phyloP scores from a whole-genome alignment of 2,113 vertebrate species.

The Toxostoma redivivum region DNA sequence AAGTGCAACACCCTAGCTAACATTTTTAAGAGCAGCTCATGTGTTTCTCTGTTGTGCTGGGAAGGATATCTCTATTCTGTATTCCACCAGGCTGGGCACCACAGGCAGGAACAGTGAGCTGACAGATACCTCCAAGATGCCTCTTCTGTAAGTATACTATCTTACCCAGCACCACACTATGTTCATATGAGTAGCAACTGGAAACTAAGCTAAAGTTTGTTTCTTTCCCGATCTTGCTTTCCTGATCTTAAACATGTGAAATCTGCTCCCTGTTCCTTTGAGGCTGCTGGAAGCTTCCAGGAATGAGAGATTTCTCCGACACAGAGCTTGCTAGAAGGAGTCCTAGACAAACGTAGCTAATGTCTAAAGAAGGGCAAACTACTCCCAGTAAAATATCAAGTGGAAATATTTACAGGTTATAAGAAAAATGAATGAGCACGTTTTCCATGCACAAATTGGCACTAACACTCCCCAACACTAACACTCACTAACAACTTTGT shows the following conservation, averaged over 20 bases:
- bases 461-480: not conserved
- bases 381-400: not conserved
- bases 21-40: not conserved
- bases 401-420: not conserved
- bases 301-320: not conserved
- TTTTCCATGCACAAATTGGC: not conserved
- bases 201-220: not conserved
- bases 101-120: not conserved
- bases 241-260: not conserved
- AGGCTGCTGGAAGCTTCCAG: not conserved
- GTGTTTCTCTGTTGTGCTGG: not conserved
- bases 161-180: not conserved
- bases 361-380: not conserved
- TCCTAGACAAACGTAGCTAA: not conserved
- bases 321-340: not conserved
- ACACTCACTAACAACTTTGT: too few species aligned
- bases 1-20: not conserved
- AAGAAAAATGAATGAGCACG: fast-evolving
- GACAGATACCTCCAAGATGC: not conserved
- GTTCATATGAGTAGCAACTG: not conserved
- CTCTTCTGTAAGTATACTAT: not conserved
- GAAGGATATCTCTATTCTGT: not conserved
- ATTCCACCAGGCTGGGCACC: not conserved
- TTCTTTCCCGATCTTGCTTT: not conserved
- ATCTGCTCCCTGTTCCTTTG: not conserved